A percentile compares a stretch with the other conserved stretches of the same genome.
phyloP scores from a whole-genome alignment of 2,888 invertebrate genomes.

The Molorchus minor region DNA sequence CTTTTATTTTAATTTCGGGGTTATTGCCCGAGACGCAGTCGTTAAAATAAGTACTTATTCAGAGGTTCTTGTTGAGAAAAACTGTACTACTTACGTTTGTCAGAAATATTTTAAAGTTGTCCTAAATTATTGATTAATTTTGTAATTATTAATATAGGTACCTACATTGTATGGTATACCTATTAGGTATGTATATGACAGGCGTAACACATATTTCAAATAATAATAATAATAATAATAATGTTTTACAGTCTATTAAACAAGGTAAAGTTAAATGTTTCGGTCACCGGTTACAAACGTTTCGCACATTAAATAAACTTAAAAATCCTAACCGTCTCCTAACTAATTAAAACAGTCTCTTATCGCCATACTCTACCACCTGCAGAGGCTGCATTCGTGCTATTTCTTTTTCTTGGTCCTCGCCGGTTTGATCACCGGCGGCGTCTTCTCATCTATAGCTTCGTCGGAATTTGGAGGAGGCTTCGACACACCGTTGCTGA shows the following conservation, averaged over 20 bases:
- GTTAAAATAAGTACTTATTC: too few species aligned
- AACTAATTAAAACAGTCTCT: slow-evolving; percentile 22
- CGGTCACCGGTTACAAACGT: slow-evolving; percentile 5
- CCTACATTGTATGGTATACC: too few species aligned
- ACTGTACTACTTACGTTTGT: too few species aligned
- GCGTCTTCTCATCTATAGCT: slow-evolving; percentile 23
- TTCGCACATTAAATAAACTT: slow-evolving; percentile 13
- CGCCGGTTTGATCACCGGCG: slow-evolving; percentile 57
- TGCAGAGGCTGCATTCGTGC: slow-evolving; percentile 53
- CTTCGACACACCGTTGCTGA: slow-evolving; percentile 30
- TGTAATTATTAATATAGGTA: too few species aligned
- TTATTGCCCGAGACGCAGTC: too few species aligned
- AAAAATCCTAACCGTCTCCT: slow-evolving; percentile 8
- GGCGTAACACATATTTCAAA: too few species aligned
- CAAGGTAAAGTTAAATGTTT: slow-evolving; percentile 4
- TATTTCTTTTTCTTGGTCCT: slow-evolving; percentile 65
- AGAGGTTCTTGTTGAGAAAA: too few species aligned
- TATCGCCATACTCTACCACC: slow-evolving; percentile 42
- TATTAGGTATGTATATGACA: too few species aligned
- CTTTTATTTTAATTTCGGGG: too few species aligned
- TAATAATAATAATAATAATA: too few species aligned
- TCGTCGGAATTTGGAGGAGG: slow-evolving; percentile 15
- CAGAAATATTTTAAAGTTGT: too few species aligned
- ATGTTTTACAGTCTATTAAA: neutral
- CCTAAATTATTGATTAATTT: too few species aligned